Evolutionary conservation across 2,888 invertebrate genomes (phyloP).

Genomic region (Anthophora plumipes): DNA sequence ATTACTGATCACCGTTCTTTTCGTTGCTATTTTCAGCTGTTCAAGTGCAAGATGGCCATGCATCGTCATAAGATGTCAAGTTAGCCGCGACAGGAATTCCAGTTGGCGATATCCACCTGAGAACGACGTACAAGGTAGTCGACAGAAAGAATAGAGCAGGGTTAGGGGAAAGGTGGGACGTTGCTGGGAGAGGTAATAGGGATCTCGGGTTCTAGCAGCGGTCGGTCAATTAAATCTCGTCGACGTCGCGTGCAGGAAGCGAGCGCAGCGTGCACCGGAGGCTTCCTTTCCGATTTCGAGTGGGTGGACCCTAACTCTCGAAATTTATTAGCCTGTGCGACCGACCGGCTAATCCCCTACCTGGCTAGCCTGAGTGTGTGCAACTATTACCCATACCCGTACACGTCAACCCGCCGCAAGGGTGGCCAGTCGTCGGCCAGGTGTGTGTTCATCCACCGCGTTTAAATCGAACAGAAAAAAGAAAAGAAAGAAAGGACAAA

Average conservation of each 20-base stretch:
- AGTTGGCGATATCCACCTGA: not conserved
- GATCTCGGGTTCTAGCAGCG: slow-evolving; percentile 61
- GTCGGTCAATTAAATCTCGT: slow-evolving; percentile 75
- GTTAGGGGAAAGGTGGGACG: not conserved
- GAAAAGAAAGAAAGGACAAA: not conserved
- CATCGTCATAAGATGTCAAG: slow-evolving; percentile 41
- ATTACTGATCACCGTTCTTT: no score
- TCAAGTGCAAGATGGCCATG: not conserved
- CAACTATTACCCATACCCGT: slow-evolving; percentile 69
- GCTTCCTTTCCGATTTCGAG: slow-evolving; percentile 76
- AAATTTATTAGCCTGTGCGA: slow-evolving; percentile 75
- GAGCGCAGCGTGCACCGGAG: slow-evolving; percentile 71
- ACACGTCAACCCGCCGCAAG: slow-evolving; percentile 41
- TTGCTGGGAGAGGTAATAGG: slow-evolving; percentile 59
- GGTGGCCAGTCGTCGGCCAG: slow-evolving; percentile 27
- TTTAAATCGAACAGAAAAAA: slow-evolving; percentile 12
- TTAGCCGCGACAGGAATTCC: slow-evolving; percentile 53
- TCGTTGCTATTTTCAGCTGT: no score
- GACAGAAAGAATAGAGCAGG: slow-evolving; percentile 49
- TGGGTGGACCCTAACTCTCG: slow-evolving; percentile 70
- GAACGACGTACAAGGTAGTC: slow-evolving; percentile 21
- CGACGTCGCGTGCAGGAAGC: slow-evolving; percentile 76
- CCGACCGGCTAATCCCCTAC: slow-evolving; percentile 70
- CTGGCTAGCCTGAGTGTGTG: slow-evolving; percentile 63
- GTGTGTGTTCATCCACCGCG: slow-evolving; percentile 24